These are phyloP conservation scores for Mactromeris polynyma DNA, from an alignment of 2,888 invertebrate genomes.

Conservation along the genomic window DNA sequence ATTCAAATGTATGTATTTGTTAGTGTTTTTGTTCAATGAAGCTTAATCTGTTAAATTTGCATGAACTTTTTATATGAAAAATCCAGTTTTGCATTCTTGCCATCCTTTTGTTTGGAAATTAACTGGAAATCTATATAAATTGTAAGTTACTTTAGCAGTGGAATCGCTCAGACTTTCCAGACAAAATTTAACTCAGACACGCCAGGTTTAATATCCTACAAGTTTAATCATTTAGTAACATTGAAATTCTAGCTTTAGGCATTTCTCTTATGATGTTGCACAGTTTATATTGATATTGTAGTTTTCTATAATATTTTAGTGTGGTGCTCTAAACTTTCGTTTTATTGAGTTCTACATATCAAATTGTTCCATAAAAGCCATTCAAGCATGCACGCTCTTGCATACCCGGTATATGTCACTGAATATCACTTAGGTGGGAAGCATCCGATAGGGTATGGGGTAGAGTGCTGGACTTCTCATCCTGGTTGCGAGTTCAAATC, in stretches of 20 bases:
- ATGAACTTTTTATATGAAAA: neutral
- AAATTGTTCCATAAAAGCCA: too few relatives aligned
- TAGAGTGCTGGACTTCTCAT: too few relatives aligned
- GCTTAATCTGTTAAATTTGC: neutral
- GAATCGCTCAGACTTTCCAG: neutral
- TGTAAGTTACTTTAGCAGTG: neutral
- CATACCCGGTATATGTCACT: too few relatives aligned
- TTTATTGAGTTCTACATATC: neutral
- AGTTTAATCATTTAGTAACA: neutral
- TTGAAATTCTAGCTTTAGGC: neutral
- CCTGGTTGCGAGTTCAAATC: too few relatives aligned
- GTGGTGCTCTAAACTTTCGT: neutral
- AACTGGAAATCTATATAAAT: neutral
- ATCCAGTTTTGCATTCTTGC: neutral
- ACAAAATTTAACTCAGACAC: neutral
- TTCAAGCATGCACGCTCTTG: too few relatives aligned
- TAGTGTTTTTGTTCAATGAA: neutral
- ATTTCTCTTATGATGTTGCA: neutral
- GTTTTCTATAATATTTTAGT: neutral
- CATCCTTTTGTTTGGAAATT: neutral
- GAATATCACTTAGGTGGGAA: too few relatives aligned
- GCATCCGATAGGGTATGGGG: too few relatives aligned
- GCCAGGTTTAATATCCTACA: neutral
- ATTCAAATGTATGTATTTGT: neutral
- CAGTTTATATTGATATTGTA: neutral